phyloP scores from a whole-genome alignment of 2,113 vertebrate genomes.

The Pomatorhinus ruficollis region DNA sequence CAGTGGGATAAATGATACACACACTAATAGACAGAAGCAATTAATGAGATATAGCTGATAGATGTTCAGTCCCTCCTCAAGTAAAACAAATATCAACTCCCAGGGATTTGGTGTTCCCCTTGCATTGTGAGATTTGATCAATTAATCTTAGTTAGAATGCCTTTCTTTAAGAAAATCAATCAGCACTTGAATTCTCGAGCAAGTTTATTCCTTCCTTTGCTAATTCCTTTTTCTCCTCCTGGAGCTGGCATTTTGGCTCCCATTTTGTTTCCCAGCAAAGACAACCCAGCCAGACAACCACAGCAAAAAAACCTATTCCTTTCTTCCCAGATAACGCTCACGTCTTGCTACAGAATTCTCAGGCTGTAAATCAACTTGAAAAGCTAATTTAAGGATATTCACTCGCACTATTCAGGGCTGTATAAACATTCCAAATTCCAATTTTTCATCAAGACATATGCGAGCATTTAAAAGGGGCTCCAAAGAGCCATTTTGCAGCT shows the following conservation, averaged over 20 bases:
- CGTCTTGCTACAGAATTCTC: slow-evolving; percentile 55
- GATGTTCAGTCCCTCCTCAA: not conserved
- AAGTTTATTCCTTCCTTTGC: slow-evolving; percentile 19
- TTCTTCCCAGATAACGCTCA: slow-evolving; percentile 43
- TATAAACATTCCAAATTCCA: slow-evolving; percentile 68
- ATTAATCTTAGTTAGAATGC: not conserved
- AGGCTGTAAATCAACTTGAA: slow-evolving; percentile 63
- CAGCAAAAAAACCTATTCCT: slow-evolving; percentile 25
- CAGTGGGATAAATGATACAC: not conserved
- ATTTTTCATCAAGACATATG: slow-evolving; percentile 73
- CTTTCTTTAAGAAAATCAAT: not conserved
- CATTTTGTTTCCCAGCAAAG: slow-evolving; percentile 38
- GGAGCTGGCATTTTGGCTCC: slow-evolving; percentile 40
- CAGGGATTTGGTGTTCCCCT: not conserved
- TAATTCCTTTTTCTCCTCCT: slow-evolving; percentile 4
- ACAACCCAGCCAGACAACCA: slow-evolving; percentile 12
- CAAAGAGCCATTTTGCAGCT: slow-evolving; percentile 59
- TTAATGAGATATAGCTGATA: not conserved
- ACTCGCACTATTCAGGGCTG: slow-evolving; percentile 48
- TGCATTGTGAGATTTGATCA: not conserved
- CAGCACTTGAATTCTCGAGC: not conserved
- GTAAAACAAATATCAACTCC: not conserved
- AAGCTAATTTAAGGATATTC: slow-evolving; percentile 67
- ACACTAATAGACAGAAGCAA: not conserved
- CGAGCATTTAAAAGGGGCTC: slow-evolving; percentile 60